Base-by-base conservation (phyloP, 1,140 invertebrate species). In the Lasioglossum albipes region DNA sequence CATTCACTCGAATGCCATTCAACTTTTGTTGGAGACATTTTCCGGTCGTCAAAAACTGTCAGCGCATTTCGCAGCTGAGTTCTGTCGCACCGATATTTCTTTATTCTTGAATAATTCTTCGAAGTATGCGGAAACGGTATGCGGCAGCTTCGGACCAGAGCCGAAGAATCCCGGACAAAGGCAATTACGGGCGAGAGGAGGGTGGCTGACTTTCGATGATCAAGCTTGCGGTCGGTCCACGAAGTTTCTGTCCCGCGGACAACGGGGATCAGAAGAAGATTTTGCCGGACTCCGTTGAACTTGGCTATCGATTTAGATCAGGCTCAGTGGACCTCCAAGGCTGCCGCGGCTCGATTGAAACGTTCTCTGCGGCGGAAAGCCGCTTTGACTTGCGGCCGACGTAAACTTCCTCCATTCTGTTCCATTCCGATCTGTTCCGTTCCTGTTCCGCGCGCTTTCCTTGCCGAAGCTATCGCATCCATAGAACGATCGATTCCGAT, bases 221-320 rank as follows among this genome's bases (percentile, higher is more conserved):
- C 62, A 16, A 52, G 54, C 54, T 42, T 52, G 49, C 45, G 65
- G 42, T 61, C 16, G 27, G 70, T 49, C 31, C 36, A 42, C 16
- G 27, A n/a, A 68, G 64, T 75, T 75, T 13, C 52, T 22, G 41
- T 57, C 41, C 31, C 22, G 42, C 52, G 49, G 22, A 20, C 62
- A 52, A 16, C 36, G 6, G 16, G 16, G 22, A 57, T 61, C 45
- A 27, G 45, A 49, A 49, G 41, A 65, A 82, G 70, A 81, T 84
- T 81, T 78, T 74, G 59, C 52, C 69, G 36, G 81, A 79, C 83
- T 84, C 83, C 62, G 57, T n/a, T 18, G 57, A 79, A 84, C 72
- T 85, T 72, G 83, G 82, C 75, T 85, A 86, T 86, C 80, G 84
- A 83, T 83, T 86, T 69, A 68, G 88, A 84, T 87, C 84, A 86